Evolutionary conservation across 2,797 vertebrate species (phyloP), one percentile per base, ranked within the genome.

Genomic region (Onychomys leucogaster): DNA sequence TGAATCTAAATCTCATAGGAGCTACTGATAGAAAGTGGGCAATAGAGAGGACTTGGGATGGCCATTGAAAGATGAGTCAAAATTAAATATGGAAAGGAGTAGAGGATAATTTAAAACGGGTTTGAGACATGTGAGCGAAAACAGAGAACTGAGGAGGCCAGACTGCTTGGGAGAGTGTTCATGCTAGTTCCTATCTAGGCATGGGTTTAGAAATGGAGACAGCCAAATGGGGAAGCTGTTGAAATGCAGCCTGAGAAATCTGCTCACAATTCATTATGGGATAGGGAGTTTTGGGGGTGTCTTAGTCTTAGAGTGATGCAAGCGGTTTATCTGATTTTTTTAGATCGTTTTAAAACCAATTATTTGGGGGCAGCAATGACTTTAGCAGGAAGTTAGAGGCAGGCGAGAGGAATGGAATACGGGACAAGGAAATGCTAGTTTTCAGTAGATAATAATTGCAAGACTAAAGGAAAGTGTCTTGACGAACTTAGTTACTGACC

Each of bases 401-500:
- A 17, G 8, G 37, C 49, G 63, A 77, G 25, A 65, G 37, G 32
- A 49, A 65, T 6, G 34, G 21, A n/a, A 4, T 37, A 73, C 4
- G 21, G 52, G 25, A 41, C 1, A 7, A 57, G 23, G 37, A 43
- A 59, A 3, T 6, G 0, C 32, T 32, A 11, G 13, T n/a, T 32
- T 46, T 94, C 61, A 17, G 27, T 57, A 61, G 71, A 61, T 13
- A 83, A 21, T n/a, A 75, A 89, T 92, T 73, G 7, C 82, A 88
- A 93, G 65, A 4, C n/a, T 43, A 59, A 92, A 21, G 76, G 52
- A 84, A 96, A 96, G 59, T 63, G 69, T 59, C 88, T 87, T 73
- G 46, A 91, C 27, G 63, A 32, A 91, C 32, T 29, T 91, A 91
- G 37, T 91, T 57, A 57, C 57, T 76, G 65, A 25, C 27, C 0